Percentiles rank a stretch among this genome's conserved stretches.
phyloP scores from a whole-genome alignment of 1,140 invertebrate species.

The Procambarus virginalis region DNA sequence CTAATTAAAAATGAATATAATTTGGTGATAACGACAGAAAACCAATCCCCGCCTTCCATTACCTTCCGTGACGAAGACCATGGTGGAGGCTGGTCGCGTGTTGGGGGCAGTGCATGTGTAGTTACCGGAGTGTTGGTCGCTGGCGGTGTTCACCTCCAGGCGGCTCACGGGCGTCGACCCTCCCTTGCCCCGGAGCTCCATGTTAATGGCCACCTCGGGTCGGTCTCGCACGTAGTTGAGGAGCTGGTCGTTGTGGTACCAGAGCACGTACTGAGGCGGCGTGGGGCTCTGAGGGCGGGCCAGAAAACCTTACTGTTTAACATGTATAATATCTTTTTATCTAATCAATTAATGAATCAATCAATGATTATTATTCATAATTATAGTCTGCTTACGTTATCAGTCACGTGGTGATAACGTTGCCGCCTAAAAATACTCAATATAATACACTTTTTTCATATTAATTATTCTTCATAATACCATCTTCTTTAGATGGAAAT shows the following conservation, averaged over 20 bases:
- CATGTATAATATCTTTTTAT: no score
- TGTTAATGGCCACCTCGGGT: constrained; percentile 81
- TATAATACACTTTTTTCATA: no score
- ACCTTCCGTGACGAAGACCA: constrained; percentile 69
- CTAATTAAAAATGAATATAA: no score
- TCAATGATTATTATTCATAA: no score
- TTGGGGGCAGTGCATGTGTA: constrained; percentile 65
- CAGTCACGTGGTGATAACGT: no score
- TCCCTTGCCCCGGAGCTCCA: neutral
- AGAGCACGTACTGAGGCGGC: constrained; percentile 75
- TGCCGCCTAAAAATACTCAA: no score
- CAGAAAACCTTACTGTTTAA: no score
- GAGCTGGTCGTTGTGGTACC: constrained; percentile 90
- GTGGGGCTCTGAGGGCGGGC: constrained; percentile 72
- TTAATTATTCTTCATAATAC: no score
- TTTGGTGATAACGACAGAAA: no score
- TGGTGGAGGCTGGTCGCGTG: constrained; percentile 58
- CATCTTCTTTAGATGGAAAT: no score
- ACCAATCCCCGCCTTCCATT: neutral
- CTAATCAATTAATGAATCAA: no score
- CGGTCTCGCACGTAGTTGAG: constrained; percentile 92
- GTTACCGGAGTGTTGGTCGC: constrained; percentile 65
- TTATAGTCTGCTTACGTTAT: no score
- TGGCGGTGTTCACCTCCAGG: constrained; percentile 52
- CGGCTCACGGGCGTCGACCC: constrained; percentile 37